Evolutionary conservation across 1,140 invertebrate genomes (phyloP), one percentile per base, ranked within the genome.

Genomic region (Galendromus occidentalis): DNA sequence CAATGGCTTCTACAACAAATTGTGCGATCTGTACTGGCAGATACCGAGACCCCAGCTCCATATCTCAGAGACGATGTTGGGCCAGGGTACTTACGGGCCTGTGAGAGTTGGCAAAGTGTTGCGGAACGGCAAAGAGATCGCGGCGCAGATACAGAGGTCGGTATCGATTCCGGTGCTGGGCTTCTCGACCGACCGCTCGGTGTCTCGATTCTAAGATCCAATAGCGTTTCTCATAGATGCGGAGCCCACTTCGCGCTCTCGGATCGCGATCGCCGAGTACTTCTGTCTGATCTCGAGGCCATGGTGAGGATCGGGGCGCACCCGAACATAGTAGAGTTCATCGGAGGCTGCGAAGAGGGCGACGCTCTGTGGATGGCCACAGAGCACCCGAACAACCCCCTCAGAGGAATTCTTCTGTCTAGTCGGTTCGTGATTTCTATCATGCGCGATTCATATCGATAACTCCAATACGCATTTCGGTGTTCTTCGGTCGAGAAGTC

Each of bases 331-430:
- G 77, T 87, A 5, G 79, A 82, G 51, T 79, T 90, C 20, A 79
- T 88, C 69, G 88, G 88, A 4, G 85, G 85, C 25, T 86, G 84
- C 71, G 86, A 88, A 74, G 85, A 83, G 51, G 77, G 81, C 59
- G 71, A 68, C 66, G 68, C 68, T 7, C 68, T 59, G 22, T 59
- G 51, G 51, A 59, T 59, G 51, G 51, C 51, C 14, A 25, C 22
- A 17, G 51, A 59, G 25, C 51, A 59, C 9, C 51, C 51, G 51
- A 59, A 59, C 22, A 59, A 59, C 33, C 51, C 51, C 1, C 51
- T 59, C 51, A 59, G 51, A 59, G 51, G 51, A 14, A 33, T 25
- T 22, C 22, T 59, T 4, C 51, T 59, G 14, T 25, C 51, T 22
- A 59, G 51, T 33, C 25, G 69, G 69, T 59, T 18, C 14, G 33